Percentiles rank a stretch among this genome's conserved stretches.
These are phyloP conservation scores for Temnothorax longispinosus DNA, from an alignment of 1,140 invertebrate genomes.

Conservation along the genomic window DNA sequence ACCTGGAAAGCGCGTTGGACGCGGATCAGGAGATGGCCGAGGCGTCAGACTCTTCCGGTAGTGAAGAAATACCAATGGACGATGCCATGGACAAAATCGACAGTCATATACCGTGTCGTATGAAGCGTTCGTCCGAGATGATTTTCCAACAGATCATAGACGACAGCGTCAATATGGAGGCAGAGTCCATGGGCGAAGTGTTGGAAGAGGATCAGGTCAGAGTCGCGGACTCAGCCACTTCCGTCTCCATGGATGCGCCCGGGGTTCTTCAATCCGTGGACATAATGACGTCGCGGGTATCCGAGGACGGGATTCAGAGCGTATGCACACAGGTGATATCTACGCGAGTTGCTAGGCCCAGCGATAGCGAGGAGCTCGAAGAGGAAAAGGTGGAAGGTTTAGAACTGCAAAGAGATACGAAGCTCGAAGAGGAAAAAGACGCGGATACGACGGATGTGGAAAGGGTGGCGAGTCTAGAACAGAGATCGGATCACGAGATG, in stretches of 20 bases:
- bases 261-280: conserved; percentile 84
- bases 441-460: conserved; percentile 17
- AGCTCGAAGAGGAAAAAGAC: conserved; percentile 27
- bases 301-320: conserved; percentile 84
- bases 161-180: conserved; percentile 75
- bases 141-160: conserved; percentile 91
- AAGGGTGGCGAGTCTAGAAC: conserved; percentile 57
- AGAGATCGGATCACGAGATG: not conserved
- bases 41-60: conserved; percentile 75
- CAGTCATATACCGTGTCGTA: conserved; percentile 87
- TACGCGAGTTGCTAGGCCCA: conserved; percentile 29
- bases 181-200: not conserved
- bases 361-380: not conserved
- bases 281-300: conserved; percentile 86
- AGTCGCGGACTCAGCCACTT: conserved; percentile 75
- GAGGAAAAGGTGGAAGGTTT: not conserved
- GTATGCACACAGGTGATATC: conserved; percentile 87
- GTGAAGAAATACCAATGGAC: conserved; percentile 74
- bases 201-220: conserved; percentile 56
- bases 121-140: conserved; percentile 96
- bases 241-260: conserved; percentile 57
- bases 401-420: conserved; percentile 56
- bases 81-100: conserved; percentile 72
- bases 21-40: conserved; percentile 74
- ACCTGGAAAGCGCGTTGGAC: conserved; percentile 74